A percentile compares a stretch with the other conserved stretches of the same genome.
These are phyloP conservation scores for Deilephila elpenor DNA, from an alignment of 2,888 invertebrate genomes.

Conservation along the genomic window DNA sequence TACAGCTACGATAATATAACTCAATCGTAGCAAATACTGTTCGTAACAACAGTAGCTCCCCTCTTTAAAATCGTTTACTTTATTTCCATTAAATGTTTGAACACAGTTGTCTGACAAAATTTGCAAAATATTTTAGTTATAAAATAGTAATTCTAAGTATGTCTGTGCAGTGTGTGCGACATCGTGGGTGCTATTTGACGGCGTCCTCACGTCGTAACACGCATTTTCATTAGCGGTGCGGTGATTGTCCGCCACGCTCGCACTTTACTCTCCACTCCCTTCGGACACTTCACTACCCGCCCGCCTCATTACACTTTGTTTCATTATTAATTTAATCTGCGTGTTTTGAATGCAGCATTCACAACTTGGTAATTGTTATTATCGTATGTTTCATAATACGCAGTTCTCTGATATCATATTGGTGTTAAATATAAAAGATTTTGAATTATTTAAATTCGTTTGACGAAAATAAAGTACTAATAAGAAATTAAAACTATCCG, in stretches of 20 bases:
- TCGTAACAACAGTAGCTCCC: too few relatives aligned
- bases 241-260: constrained; percentile 19
- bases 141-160: not conserved
- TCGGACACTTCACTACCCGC: constrained; percentile 10
- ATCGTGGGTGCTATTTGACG: not conserved
- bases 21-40: not conserved
- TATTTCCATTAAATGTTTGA: too few relatives aligned
- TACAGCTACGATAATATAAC: not conserved
- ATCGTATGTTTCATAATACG: too few relatives aligned
- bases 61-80: too few relatives aligned
- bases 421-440: too few relatives aligned
- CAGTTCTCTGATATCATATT: too few relatives aligned
- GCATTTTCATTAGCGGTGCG: constrained; percentile 34
- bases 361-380: not conserved
- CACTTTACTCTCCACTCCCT: constrained; percentile 23
- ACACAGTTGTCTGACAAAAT: too few relatives aligned
- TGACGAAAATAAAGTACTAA: too few relatives aligned
- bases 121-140: too few relatives aligned
- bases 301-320: constrained; percentile 35
- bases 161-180: not conserved
- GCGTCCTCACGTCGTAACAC: constrained; percentile 30
- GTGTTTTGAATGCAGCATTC: not conserved
- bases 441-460: too few relatives aligned
- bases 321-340: constrained; percentile 24
- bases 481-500: too few relatives aligned